phyloP scores from a whole-genome alignment of 2,113 vertebrate genomes.

The Xenopus tropicalis region DNA sequence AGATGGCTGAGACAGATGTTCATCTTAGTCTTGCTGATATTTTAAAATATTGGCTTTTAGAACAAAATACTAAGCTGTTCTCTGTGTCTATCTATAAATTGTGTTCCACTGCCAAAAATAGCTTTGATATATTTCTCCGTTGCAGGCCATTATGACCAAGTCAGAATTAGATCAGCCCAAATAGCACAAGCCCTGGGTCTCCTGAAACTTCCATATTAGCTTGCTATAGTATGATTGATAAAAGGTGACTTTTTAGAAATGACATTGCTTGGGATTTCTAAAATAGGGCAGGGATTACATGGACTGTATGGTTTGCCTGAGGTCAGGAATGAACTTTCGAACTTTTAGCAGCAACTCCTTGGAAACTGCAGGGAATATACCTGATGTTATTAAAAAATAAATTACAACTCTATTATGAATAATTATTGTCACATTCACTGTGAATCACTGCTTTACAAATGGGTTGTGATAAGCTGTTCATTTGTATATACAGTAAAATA shows the following conservation, averaged over 20 bases:
- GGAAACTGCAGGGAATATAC: not conserved
- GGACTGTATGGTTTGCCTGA: conserved; percentile 32
- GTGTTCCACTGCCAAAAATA: not conserved
- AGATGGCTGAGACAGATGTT: too few relatives aligned
- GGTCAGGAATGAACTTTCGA: conserved; percentile 35
- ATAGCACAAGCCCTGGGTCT: conserved; percentile 30
- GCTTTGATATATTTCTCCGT: not conserved
- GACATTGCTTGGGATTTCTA: conserved; percentile 21
- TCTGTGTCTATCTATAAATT: too few relatives aligned
- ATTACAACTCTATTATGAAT: not conserved
- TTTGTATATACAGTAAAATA: too few relatives aligned
- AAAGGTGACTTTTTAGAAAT: conserved; percentile 14
- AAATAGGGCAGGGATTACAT: conserved; percentile 28
- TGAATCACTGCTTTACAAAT: too few relatives aligned
- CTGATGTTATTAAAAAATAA: not conserved
- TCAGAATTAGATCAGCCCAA: conserved; percentile 31
- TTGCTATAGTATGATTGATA: conserved; percentile 26
- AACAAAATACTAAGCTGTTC: too few relatives aligned
- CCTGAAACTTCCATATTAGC: conserved; percentile 27
- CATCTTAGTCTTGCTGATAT: too few relatives aligned
- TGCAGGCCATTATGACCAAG: conserved; percentile 24
- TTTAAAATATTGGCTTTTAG: too few relatives aligned
- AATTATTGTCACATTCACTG: not conserved
- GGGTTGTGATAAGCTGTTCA: too few relatives aligned
- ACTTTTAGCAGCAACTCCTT: conserved; percentile 8